Evolutionary conservation across 2,888 invertebrate genomes (phyloP).

Genomic region (Apodemia zela): DNA sequence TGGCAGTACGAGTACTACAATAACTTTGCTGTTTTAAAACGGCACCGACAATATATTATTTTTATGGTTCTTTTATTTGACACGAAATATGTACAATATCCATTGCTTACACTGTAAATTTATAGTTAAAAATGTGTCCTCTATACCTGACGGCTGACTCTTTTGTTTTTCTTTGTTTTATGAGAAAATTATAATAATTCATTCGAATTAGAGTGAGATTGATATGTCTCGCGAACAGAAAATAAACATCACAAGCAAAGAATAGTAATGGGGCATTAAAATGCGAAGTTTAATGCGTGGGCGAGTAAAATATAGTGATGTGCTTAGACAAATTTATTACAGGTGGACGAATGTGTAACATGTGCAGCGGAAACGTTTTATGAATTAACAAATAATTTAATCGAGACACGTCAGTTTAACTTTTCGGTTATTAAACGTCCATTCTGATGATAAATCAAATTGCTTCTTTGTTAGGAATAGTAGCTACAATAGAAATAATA

Average conservation of each 20-base stretch:
- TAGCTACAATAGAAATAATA: no score
- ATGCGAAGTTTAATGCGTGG: slow-evolving; percentile 15
- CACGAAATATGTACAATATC: slow-evolving; percentile 23
- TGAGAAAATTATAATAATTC: slow-evolving; percentile 28
- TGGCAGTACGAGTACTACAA: slow-evolving; percentile 50
- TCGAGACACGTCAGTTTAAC: background rate
- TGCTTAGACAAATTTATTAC: slow-evolving; percentile 13
- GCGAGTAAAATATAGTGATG: slow-evolving; percentile 18
- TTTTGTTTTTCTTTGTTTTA: slow-evolving; percentile 16
- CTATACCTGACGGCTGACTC: background rate
- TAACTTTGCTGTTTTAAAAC: background rate
- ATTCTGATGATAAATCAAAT: slow-evolving; percentile 25
- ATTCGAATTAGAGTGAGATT: slow-evolving; percentile 27
- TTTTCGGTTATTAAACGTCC: background rate
- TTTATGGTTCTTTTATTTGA: slow-evolving; percentile 19
- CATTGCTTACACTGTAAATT: background rate
- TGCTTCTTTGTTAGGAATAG: background rate
- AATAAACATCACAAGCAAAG: slow-evolving; percentile 16
- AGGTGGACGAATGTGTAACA: slow-evolving; percentile 15
- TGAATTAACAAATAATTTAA: slow-evolving; percentile 16
- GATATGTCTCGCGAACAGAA: slow-evolving; percentile 17
- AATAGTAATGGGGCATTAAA: slow-evolving; percentile 17
- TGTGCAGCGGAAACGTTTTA: slow-evolving; percentile 25
- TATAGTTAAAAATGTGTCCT: slow-evolving; percentile 1
- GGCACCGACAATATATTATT: slow-evolving; percentile 2